Evolutionary conservation across 2,888 invertebrate species (phyloP), one percentile per base, ranked within the genome.

Genomic region (Leptopterna dolabrata): DNA sequence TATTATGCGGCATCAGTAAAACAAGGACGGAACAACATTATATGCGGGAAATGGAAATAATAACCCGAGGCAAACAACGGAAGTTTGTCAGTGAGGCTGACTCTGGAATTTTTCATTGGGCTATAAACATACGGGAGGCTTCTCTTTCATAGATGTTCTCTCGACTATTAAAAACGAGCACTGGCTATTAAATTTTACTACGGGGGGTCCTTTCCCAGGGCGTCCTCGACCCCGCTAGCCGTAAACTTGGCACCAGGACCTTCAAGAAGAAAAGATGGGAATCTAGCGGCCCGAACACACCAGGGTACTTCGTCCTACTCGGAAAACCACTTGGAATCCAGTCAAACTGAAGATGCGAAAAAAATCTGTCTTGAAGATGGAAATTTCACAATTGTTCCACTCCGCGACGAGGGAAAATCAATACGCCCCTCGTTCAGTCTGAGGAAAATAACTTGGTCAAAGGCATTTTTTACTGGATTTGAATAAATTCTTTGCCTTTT

Each of bases 191-290:
- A 81, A 81, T 81, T 81, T 81, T 81, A 81, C 51, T 81, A 81
- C 51, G 36, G 36, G 81, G 81, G 55, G 81, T 51, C 9, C 36
- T 55, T 45, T 81, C 13, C 55, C 30, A 45, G 30, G 81, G 16
- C 27, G 24, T 0, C 51, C 51, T 78, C 81, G 81, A 81, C 51
- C 78, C 55, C 55, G 41, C 78, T n/a, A 45, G 81, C 83, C 43
- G 71, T 83, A 71, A 83, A 83, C 70, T 83, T 83, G 83, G 83
- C 83, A 83, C 83, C 83, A 83, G 71, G 27, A 71, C 83, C 51
- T 55, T 81, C 81, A 81, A 55, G 81, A 55, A 55, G 24, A 81
- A 81, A 29, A 81, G 45, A 78, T 78, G 78, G 27, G 78, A 45
- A 41, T 78, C 78, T 45, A n/a, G 78, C 45, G 19, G 78, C 4